A percentile compares a stretch with the other conserved stretches of the same genome.
Conservation (phyloP, 2,888 invertebrate species). For the Stenichneumon culpator region DNA sequence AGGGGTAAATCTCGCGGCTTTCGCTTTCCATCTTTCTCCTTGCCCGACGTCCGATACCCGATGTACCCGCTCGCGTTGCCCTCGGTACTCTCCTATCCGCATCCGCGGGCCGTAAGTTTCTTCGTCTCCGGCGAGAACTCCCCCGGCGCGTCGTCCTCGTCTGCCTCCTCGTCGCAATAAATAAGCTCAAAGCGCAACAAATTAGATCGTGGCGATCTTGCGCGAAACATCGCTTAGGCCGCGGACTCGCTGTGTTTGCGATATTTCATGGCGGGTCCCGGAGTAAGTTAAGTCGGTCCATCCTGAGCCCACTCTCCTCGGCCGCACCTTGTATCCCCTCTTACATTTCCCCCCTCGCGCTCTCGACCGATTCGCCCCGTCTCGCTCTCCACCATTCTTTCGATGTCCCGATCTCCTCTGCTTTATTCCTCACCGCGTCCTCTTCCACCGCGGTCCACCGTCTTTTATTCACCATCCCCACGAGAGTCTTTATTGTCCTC, state of each 20-base stretch:
- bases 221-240: constrained; percentile 78
- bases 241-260: constrained; percentile 74
- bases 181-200: constrained; percentile 80
- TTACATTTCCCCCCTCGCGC: constrained; percentile 27
- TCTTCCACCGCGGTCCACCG: constrained; percentile 34
- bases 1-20: background rate
- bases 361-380: constrained; percentile 57
- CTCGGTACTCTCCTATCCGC: constrained; percentile 45
- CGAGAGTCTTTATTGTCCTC: constrained; percentile 70
- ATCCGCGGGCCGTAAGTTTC: constrained; percentile 36
- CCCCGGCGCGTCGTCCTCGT: constrained; percentile 51
- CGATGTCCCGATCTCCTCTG: constrained; percentile 51
- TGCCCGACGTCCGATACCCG: background rate
- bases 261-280: constrained; percentile 78
- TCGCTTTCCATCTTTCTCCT: background rate
- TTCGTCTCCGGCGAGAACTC: constrained; percentile 41
- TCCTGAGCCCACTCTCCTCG: constrained; percentile 70
- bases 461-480: constrained; percentile 67
- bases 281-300: constrained; percentile 77
- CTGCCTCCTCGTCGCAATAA: constrained; percentile 71
- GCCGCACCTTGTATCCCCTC: constrained; percentile 73
- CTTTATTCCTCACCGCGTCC: constrained; percentile 62
- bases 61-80: background rate
- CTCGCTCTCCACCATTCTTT: constrained; percentile 51
- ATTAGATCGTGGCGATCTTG: constrained; percentile 79